Percentiles rank a stretch among this genome's conserved stretches.
Conservation (phyloP, 2,888 invertebrate species). For the Sturmia bella region DNA sequence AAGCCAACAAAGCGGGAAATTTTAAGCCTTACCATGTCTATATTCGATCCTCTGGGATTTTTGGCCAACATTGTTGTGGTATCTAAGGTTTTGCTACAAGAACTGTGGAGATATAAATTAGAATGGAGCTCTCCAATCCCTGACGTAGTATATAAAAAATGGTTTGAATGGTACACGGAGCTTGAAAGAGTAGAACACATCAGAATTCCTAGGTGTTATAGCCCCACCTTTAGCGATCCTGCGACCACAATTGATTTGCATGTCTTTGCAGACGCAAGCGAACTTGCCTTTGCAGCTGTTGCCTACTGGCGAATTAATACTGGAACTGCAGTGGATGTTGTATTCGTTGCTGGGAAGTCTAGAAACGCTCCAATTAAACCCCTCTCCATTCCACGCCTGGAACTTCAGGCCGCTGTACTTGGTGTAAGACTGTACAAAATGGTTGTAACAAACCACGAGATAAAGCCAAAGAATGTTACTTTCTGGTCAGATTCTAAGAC, state of each 20-base stretch:
- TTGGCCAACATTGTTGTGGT: slow-evolving; percentile 46
- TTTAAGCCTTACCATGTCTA: slow-evolving; percentile 41
- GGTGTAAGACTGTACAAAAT: slow-evolving; percentile 14
- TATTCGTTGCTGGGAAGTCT: background rate
- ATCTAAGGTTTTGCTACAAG: slow-evolving; percentile 48
- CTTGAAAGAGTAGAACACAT: background rate
- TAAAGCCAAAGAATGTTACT: background rate
- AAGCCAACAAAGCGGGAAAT: slow-evolving; percentile 59
- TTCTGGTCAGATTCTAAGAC: slow-evolving; percentile 43
- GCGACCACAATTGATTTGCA: background rate
- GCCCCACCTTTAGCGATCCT: background rate
- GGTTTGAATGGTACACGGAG: slow-evolving; percentile 35
- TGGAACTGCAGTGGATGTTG: background rate
- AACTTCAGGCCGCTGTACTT: slow-evolving; percentile 54
- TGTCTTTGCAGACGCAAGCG: too few species aligned
- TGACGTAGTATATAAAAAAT: slow-evolving; percentile 45
- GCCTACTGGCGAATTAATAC: slow-evolving; percentile 28
- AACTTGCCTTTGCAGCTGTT: slow-evolving; percentile 20
- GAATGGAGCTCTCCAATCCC: slow-evolving; percentile 42
- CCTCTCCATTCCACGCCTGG: slow-evolving; percentile 50
- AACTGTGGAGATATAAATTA: slow-evolving; percentile 45
- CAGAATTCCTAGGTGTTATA: slow-evolving; percentile 45
- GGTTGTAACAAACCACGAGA: slow-evolving; percentile 16
- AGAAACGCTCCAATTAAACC: slow-evolving; percentile 24
- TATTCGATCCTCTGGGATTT: slow-evolving; percentile 56